phyloP scores from a whole-genome alignment of 2,888 invertebrate genomes.

The Microdon myrmicae region DNA sequence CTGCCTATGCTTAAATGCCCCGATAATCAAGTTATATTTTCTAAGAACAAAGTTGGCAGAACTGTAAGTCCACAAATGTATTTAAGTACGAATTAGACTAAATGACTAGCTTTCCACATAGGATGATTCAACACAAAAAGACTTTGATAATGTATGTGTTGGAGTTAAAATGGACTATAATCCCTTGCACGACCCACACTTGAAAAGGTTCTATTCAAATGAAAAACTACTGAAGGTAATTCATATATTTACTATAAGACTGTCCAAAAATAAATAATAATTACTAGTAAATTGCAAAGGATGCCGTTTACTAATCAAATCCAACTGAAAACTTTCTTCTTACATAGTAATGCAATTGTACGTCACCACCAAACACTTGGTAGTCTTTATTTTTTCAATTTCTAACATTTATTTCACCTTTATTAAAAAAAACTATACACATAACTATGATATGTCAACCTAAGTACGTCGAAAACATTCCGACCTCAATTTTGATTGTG shows the following conservation, averaged over 20 bases:
- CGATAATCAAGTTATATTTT: constrained; percentile 64
- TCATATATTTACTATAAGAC: no score
- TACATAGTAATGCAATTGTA: no score
- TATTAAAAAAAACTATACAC: no score
- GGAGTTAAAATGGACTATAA: constrained; percentile 68
- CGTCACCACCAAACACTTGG: not conserved
- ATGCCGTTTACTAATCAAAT: no score
- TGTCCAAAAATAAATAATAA: no score
- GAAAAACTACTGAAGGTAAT: constrained; percentile 61
- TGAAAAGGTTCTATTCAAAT: constrained; percentile 69
- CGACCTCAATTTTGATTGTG: no score
- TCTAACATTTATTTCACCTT: no score
- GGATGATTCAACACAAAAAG: no score
- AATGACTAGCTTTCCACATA: constrained; percentile 51
- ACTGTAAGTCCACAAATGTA: constrained; percentile 53
- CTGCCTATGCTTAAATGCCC: constrained; percentile 66
- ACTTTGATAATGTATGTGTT: constrained; percentile 60
- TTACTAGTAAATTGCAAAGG: no score
- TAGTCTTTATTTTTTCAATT: not conserved
- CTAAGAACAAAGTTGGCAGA: constrained; percentile 65
- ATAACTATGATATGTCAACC: no score
- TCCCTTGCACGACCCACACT: constrained; percentile 71
- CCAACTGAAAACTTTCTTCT: no score
- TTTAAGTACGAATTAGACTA: not conserved
- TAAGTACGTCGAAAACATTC: no score